Base-by-base conservation (phyloP, 1,140 invertebrate genomes). In the Drosophila pachea region DNA sequence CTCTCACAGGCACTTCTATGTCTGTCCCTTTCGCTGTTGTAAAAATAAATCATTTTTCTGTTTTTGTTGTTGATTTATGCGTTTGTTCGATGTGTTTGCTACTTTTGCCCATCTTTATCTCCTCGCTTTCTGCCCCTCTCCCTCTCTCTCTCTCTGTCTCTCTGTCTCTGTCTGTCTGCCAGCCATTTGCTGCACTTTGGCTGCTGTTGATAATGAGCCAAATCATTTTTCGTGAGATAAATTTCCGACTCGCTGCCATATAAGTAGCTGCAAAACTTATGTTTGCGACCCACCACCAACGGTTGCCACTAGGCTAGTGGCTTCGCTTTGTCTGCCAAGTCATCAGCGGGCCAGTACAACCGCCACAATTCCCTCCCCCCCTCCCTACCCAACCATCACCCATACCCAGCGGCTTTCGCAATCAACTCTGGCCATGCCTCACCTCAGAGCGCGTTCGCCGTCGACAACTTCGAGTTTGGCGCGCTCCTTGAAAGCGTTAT, bases 1-100 rank as follows among this genome's bases (percentile, higher is more conserved):
- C 32, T 47, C n/a, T 42, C 5, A 33, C 12, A 16, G 7, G 6
- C 59, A 2, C 6, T 12, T 14, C n/a, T 12, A 12, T 7, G 40
- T 64, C 31, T 55, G 16, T 60, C 35, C 12, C 42, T 48, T n/a
- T 33, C 32, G 22, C 38, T 59, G 67, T 22, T 55, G 61, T 52
- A 54, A 68, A 76, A 76, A 86, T 86, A 86, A 86, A 86, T 86
- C 81, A 86, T 86, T 86, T 86, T 86, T 86, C 81, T 86, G 81
- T 86, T 86, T 86, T 86, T 86, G 81, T 86, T 86, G 81, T 86
- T 86, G 81, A 86, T 86, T 86, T 86, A 86, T 86, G 81, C 81
- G 67, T 86, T 81, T 86, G 68, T 86, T 86, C 81, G 81, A 86
- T 86, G 81, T 69, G 76, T 66, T 59, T 45, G 53, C 53, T 53